Percentiles rank a stretch among this genome's conserved stretches.
Evolutionary conservation across 1,140 invertebrate species (phyloP).

Genomic region (Mercenaria mercenaria): DNA sequence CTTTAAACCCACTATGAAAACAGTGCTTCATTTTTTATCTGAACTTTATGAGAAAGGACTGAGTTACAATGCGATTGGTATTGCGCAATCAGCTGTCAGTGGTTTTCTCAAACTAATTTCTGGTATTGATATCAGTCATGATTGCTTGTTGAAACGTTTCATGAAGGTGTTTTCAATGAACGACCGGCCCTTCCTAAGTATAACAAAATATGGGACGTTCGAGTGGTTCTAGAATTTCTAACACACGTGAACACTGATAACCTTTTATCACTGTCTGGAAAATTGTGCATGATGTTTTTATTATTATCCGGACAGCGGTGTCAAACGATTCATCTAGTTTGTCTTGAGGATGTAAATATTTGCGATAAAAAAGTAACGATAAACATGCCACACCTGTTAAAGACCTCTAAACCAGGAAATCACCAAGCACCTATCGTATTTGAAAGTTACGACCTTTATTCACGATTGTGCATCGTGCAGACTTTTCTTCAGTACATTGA

Average conservation of each 20-base stretch:
- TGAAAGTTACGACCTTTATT: not conserved
- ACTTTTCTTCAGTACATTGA: not conserved
- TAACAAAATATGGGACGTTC: not conserved
- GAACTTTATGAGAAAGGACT: constrained; percentile 43
- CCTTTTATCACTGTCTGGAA: not conserved
- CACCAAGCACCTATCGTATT: not conserved
- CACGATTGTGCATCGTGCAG: not conserved
- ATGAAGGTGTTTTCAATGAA: constrained; percentile 5
- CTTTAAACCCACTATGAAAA: constrained; percentile 49
- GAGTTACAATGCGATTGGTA: constrained; percentile 62
- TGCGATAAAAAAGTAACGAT: not conserved
- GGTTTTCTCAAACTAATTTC: not conserved
- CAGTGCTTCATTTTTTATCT: constrained; percentile 55
- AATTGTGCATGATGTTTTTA: constrained; percentile 26
- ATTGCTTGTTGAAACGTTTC: not conserved
- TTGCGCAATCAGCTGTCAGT: constrained; percentile 18
- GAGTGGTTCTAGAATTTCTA: not conserved
- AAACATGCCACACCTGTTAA: not conserved
- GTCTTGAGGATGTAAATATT: not conserved
- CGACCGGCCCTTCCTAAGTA: not conserved
- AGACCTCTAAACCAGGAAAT: not conserved
- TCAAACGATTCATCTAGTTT: not conserved
- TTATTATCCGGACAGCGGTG: not conserved
- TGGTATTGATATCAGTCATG: not conserved
- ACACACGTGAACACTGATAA: not conserved